Conservation (phyloP, 2,797 vertebrate species). For the Delichon dasypus region DNA sequence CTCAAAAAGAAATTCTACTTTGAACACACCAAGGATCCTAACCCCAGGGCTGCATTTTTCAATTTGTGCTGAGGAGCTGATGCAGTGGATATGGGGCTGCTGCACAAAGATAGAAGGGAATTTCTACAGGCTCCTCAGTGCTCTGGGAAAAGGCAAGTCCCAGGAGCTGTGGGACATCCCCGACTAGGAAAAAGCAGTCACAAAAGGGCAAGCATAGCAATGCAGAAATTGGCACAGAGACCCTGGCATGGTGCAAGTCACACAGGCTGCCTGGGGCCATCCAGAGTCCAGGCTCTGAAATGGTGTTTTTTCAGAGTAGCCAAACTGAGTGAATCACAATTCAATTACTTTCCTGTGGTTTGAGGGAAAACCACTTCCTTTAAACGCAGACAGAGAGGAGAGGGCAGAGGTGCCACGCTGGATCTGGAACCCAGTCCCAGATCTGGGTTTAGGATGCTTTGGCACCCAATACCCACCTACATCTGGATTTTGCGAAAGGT, state of each 20-base stretch:
- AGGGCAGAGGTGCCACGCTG: accelerated
- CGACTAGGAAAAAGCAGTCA: background rate
- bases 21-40: background rate
- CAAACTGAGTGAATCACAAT: background rate
- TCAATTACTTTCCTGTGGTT: background rate
- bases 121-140: background rate
- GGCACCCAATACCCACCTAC: background rate
- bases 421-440: background rate
- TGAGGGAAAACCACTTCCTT: background rate
- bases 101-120: background rate
- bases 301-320: background rate
- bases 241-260: background rate
- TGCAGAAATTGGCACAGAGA: background rate
- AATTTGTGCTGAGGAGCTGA: background rate
- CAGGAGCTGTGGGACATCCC: background rate
- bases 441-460: background rate
- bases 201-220: background rate
- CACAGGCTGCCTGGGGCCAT: background rate
- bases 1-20: background rate
- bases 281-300: background rate
- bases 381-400: background rate
- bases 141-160: background rate
- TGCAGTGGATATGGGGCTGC: accelerated
- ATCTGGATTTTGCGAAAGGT: background rate
- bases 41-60: background rate